Percentiles rank a stretch among this genome's conserved stretches.
phyloP scores from a whole-genome alignment of 2,113 vertebrate species.

The Lipophrys pholis region DNA sequence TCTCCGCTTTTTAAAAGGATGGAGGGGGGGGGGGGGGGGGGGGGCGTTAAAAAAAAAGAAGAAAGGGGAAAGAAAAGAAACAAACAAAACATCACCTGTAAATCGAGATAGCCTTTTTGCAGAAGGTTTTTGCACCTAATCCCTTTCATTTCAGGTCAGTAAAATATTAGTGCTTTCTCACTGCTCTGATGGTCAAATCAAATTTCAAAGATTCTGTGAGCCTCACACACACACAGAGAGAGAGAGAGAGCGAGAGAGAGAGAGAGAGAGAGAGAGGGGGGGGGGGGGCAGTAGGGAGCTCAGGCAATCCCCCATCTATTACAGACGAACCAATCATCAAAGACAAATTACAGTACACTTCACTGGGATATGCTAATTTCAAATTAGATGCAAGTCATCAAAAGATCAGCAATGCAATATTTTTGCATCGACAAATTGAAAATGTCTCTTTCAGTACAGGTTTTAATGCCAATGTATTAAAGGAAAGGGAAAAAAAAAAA shows the following conservation, averaged over 20 bases:
- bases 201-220: constrained; percentile 75
- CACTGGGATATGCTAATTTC: constrained; percentile 84
- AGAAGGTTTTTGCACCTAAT: constrained; percentile 72
- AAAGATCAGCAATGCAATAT: constrained; percentile 82
- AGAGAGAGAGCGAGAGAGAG: constrained; percentile 5
- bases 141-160: constrained; percentile 80
- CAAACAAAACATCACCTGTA: constrained; percentile 78
- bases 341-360: constrained; percentile 86
- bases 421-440: constrained; percentile 81
- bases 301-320: constrained; percentile 80
- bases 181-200: constrained; percentile 79
- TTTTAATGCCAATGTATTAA: constrained; percentile 64
- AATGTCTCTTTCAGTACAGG: constrained; percentile 74
- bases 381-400: constrained; percentile 85
- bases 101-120: constrained; percentile 71
- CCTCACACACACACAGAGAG: constrained; percentile 50
- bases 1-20: constrained; percentile 46
- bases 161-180: constrained; percentile 80
- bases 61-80: constrained; percentile 36
- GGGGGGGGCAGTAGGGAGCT: constrained; percentile 66
- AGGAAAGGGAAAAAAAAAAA: constrained; percentile 26
- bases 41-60: too few relatives aligned
- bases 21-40: not conserved
- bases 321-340: constrained; percentile 84
- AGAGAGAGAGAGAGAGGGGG: constrained; percentile 18